Conservation (phyloP, 2,113 vertebrate species). For the Cottus gobio region DNA sequence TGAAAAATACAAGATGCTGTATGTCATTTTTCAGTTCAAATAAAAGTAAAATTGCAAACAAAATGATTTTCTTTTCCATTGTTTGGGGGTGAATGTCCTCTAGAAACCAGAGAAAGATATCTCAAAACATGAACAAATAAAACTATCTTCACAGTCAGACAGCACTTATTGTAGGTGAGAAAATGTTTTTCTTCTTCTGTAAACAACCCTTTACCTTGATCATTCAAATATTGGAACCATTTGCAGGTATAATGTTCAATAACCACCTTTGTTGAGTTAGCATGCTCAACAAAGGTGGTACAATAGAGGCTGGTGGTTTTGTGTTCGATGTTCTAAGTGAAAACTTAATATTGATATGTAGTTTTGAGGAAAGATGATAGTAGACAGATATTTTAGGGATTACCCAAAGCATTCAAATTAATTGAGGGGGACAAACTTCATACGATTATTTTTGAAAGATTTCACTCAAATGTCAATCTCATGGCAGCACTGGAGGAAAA, state of each 20-base stretch:
- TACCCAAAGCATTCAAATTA: neutral
- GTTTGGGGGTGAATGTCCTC: neutral
- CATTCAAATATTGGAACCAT: neutral
- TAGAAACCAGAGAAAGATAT: neutral
- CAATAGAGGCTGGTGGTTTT: neutral
- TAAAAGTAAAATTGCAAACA: neutral
- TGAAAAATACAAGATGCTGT: neutral
- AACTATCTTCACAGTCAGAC: neutral
- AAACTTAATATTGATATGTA: neutral
- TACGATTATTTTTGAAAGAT: neutral
- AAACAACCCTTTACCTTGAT: neutral
- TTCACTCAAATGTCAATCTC: neutral
- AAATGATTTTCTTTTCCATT: neutral
- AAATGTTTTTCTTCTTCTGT: neutral
- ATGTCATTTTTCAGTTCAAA: neutral
- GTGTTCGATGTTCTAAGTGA: no score
- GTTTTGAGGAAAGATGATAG: neutral
- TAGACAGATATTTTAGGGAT: neutral
- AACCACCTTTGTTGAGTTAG: neutral
- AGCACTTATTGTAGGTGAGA: neutral
- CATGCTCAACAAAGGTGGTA: neutral
- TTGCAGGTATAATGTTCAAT: neutral
- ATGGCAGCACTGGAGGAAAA: neutral
- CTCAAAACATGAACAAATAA: neutral
- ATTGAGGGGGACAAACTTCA: neutral